Evolutionary conservation across 2,113 vertebrate genomes (phyloP), one percentile per base, ranked within the genome.

Genomic region (Shinisaurus crocodilurus): DNA sequence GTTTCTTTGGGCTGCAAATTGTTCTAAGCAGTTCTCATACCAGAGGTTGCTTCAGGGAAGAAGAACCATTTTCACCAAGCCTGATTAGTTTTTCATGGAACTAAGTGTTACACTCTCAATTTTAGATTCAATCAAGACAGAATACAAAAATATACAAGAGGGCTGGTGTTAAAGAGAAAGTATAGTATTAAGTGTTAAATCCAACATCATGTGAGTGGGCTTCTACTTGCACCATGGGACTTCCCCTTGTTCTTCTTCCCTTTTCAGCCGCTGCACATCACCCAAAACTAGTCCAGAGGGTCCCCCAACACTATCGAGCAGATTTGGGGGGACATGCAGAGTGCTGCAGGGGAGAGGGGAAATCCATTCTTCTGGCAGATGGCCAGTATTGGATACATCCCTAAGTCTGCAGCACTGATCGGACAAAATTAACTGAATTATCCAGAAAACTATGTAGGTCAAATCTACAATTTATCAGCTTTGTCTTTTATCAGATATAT

Each of bases 11-110:
- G 5, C 25, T 57, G 37, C 32, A 32, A 43, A 86, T 29, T 48
- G 9, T 77, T 32, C 25, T 91, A 82, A 83, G 43, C n/a, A 90
- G 6, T 89, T 6, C 75, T 83, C 89, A 63, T 74, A 86, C 13
- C 82, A 45, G 5, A 85, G 48, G 45, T 50, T 86, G 48, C 40
- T 90, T 67, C 27, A 16, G 82, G 40, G 89, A 88, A 43, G 13
- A 79, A 69, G 89, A 86, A 82, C 74, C 43, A 67, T 63, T 82
- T 88, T 10, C 18, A 75, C 10, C 20, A 50, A 9, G 1, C 29
- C 57, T 89, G 15, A 54, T 81, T 82, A 90, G 3, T 60, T 12
- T 15, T 57, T 10, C 48, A 40, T 16, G 6, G 3, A 81, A 63
- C 84, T n/a, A 10, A 37, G 48, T 60, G 83, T 2, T 69, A 86